phyloP scores from a whole-genome alignment of 2,888 invertebrate genomes.

The Phalera bucephala region DNA sequence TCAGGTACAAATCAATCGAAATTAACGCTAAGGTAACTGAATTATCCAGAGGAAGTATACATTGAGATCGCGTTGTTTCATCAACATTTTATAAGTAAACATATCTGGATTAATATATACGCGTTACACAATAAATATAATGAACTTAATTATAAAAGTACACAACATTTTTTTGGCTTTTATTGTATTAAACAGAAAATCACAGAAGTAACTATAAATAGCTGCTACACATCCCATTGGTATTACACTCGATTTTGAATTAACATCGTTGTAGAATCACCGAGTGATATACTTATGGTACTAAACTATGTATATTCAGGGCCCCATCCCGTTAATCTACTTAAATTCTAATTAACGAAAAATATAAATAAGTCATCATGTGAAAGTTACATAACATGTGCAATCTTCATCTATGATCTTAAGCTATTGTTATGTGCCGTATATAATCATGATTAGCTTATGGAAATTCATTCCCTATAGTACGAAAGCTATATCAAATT shows the following conservation, averaged over 20 bases:
- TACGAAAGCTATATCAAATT: constrained; percentile 53
- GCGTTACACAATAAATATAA: constrained; percentile 46
- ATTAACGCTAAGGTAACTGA: constrained; percentile 80
- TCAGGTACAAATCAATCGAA: constrained; percentile 81
- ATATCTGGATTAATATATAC: constrained; percentile 38
- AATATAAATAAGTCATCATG: constrained; percentile 75
- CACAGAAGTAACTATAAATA: constrained; percentile 59
- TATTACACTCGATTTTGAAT: constrained; percentile 25
- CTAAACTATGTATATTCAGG: constrained; percentile 44
- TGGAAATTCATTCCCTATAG: constrained; percentile 36
- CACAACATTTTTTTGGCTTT: constrained; percentile 74
- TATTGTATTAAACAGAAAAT: constrained; percentile 67
- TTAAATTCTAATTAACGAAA: constrained; percentile 76
- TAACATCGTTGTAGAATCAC: constrained; percentile 28
- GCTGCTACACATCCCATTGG: constrained; percentile 36
- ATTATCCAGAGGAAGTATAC: constrained; percentile 66
- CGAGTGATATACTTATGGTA: constrained; percentile 30
- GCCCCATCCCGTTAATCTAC: constrained; percentile 56
- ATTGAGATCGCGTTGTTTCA: constrained; percentile 70
- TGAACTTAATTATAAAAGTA: constrained; percentile 49
- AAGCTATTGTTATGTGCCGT: constrained; percentile 55
- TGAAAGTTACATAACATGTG: constrained; percentile 79
- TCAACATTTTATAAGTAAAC: constrained; percentile 38
- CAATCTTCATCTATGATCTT: constrained; percentile 65
- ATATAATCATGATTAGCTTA: constrained; percentile 48